Percentiles rank a stretch among this genome's conserved stretches.
Conservation (phyloP, 2,888 invertebrate genomes). For the Zygogramma bicolorata region DNA sequence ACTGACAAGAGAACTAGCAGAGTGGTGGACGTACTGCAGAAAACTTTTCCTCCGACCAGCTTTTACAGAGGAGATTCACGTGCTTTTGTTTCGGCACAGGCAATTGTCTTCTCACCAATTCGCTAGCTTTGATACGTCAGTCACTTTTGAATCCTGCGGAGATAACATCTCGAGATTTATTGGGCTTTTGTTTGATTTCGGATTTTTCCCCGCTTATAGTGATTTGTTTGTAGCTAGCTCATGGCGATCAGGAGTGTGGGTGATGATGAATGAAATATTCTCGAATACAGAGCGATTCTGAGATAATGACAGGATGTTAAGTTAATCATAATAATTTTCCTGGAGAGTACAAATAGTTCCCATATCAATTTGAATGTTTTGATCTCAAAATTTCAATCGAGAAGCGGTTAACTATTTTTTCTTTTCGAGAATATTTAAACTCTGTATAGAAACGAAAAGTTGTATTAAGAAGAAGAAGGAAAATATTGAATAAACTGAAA, state of each 20-base stretch:
- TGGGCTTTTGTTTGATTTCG: slow-evolving; percentile 32
- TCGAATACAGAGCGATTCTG: not conserved
- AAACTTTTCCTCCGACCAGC: slow-evolving; percentile 54
- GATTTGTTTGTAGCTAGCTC: slow-evolving; percentile 7
- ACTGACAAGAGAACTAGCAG: slow-evolving; percentile 48
- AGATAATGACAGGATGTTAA: not conserved
- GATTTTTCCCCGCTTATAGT: slow-evolving; percentile 7
- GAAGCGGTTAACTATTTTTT: no score
- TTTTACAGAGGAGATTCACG: slow-evolving; percentile 59
- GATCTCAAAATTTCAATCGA: no score
- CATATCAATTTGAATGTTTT: no score
- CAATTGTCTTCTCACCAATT: slow-evolving; percentile 30
- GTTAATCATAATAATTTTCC: no score
- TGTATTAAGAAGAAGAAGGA: no score
- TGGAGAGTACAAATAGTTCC: no score
- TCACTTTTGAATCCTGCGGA: slow-evolving; percentile 30
- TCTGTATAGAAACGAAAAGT: no score
- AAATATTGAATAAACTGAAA: no score
- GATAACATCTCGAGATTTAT: slow-evolving; percentile 41
- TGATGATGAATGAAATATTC: not conserved
- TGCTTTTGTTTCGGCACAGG: slow-evolving; percentile 46
- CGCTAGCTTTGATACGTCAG: slow-evolving; percentile 32
- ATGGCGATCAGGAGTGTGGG: not conserved
- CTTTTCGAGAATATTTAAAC: no score
- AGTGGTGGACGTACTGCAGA: slow-evolving; percentile 54